phyloP scores from a whole-genome alignment of 2,888 invertebrate genomes.

The Anthoptus insignis region DNA sequence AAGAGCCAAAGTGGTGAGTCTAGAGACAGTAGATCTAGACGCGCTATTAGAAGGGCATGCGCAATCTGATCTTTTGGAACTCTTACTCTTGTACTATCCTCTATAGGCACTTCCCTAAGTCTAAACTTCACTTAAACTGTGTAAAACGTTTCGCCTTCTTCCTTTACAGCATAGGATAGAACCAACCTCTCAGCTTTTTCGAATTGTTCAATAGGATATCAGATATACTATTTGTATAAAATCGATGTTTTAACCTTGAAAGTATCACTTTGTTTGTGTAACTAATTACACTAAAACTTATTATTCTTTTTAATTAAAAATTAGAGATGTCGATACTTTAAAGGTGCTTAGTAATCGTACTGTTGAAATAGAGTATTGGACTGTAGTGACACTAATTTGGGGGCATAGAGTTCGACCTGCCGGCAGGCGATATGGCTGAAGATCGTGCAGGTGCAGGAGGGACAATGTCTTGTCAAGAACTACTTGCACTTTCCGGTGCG shows the following conservation, averaged over 20 bases:
- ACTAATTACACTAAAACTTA: too few relatives aligned
- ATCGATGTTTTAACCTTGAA: conserved; percentile 41
- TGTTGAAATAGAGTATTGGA: conserved; percentile 47
- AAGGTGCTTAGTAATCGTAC: conserved; percentile 37
- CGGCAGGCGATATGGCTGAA: conserved; percentile 78
- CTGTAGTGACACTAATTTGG: conserved; percentile 61
- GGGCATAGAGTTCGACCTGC: conserved; percentile 82
- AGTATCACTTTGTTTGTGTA: conserved; percentile 29
- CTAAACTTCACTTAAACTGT: conserved; percentile 29
- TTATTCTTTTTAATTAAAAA: neutral
- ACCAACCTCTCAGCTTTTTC: conserved; percentile 26
- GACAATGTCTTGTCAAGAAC: conserved; percentile 95
- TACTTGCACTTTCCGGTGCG: conserved; percentile 97
- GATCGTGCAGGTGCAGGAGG: conserved; percentile 82
- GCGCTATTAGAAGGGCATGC: conserved; percentile 78
- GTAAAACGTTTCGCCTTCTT: conserved; percentile 17
- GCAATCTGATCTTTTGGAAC: conserved; percentile 56
- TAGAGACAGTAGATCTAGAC: conserved; percentile 82
- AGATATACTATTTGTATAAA: conserved; percentile 18
- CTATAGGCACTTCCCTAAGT: conserved; percentile 48
- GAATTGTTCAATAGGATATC: conserved; percentile 19
- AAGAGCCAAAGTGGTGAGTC: conserved; percentile 85
- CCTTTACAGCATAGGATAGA: conserved; percentile 34
- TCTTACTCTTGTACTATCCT: conserved; percentile 62
- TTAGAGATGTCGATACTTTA: conserved; percentile 40